Percentiles rank a stretch among this genome's conserved stretches.
Conservation (phyloP, 2,888 invertebrate species). For the Tribolium freemani region DNA sequence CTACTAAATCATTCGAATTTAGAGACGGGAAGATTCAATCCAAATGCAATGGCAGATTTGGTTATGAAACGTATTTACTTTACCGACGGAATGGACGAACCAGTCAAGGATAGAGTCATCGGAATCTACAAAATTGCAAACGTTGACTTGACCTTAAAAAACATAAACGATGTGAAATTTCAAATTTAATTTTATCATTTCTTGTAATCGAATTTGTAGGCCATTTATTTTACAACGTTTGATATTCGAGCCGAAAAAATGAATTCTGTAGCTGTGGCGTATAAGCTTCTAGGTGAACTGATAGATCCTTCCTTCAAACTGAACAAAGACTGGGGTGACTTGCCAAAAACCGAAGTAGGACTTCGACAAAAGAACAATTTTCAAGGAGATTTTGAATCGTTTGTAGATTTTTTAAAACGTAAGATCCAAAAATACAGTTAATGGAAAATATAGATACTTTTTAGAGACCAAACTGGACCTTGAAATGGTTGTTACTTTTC, state of each 20-base stretch:
- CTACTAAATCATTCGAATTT: slow-evolving; percentile 12
- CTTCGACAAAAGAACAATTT: slow-evolving; percentile 71
- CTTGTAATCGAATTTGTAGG: slow-evolving; percentile 55
- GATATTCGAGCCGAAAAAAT: slow-evolving; percentile 57
- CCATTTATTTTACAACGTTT: slow-evolving; percentile 60
- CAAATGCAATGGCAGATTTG: slow-evolving; percentile 57
- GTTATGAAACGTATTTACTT: slow-evolving; percentile 73
- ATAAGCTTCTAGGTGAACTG: slow-evolving; percentile 60
- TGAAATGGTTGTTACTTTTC: slow-evolving; percentile 75
- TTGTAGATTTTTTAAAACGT: slow-evolving; percentile 71
- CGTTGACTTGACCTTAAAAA: slow-evolving; percentile 74
- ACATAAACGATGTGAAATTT: slow-evolving; percentile 75
- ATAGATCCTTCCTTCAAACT: slow-evolving; percentile 68
- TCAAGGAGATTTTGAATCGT: slow-evolving; percentile 72
- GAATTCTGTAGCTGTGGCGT: slow-evolving; percentile 60
- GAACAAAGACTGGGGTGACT: slow-evolving; percentile 72
- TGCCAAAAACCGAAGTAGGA: slow-evolving; percentile 68
- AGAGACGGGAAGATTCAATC: slow-evolving; percentile 76
- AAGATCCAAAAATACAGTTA: slow-evolving; percentile 32
- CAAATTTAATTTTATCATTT: not conserved
- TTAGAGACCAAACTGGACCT: slow-evolving; percentile 78
- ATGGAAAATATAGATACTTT: not conserved
- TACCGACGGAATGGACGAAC: slow-evolving; percentile 71
- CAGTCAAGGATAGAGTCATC: slow-evolving; percentile 76
- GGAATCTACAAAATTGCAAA: slow-evolving; percentile 78